Conservation (phyloP, 2,797 vertebrate genomes). For the Gymnothorax javanicus region DNA sequence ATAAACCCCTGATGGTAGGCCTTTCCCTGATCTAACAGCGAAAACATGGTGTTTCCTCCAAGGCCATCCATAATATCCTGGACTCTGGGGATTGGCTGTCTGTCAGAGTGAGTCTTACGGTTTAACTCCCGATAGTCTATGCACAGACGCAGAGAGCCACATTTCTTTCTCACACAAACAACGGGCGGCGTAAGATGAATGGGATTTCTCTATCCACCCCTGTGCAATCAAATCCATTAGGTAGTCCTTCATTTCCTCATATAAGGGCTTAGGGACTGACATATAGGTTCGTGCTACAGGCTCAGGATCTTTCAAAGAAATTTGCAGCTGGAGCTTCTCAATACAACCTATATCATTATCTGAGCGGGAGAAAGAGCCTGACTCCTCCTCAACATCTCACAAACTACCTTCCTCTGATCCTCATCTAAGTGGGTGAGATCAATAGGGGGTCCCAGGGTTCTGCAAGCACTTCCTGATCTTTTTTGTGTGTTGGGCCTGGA, state of each 20-base stretch:
- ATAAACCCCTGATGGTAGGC: conserved; percentile 42
- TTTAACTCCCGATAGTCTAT: conserved; percentile 53
- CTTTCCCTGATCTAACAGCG: conserved; percentile 34
- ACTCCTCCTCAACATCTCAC: neutral
- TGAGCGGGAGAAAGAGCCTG: conserved; percentile 40
- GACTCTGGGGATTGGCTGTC: conserved; percentile 40
- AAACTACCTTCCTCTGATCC: neutral
- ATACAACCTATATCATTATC: conserved; percentile 37
- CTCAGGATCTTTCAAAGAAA: conserved; percentile 26
- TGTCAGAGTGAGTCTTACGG: conserved; percentile 54
- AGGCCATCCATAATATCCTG: conserved; percentile 58
- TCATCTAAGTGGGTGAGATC: neutral
- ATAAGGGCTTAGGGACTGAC: neutral
- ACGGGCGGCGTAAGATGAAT: conserved; percentile 37
- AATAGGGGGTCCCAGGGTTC: neutral
- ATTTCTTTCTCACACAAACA: conserved; percentile 48
- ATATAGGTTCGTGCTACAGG: neutral
- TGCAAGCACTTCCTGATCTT: too few species aligned
- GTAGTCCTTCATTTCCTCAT: conserved; percentile 32
- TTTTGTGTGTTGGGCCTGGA: neutral
- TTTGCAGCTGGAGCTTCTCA: conserved; percentile 4
- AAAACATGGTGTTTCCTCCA: conserved; percentile 43
- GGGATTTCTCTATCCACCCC: conserved; percentile 47
- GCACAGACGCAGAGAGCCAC: conserved; percentile 46
- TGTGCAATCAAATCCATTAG: conserved; percentile 41